Base-by-base conservation (phyloP, 2,113 vertebrate genomes). In the Perca flavescens region DNA sequence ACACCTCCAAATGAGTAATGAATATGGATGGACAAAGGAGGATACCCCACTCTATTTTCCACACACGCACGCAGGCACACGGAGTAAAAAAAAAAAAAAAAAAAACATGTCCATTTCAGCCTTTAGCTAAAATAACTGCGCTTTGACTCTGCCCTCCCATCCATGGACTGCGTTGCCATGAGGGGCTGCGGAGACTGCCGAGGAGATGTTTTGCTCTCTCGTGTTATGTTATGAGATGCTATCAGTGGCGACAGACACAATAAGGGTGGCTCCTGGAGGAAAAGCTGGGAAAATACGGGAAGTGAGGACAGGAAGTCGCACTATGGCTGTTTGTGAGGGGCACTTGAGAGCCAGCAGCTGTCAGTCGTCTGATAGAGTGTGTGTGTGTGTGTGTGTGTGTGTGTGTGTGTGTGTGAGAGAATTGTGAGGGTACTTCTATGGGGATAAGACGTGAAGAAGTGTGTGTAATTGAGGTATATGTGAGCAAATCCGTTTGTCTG, bases 201-300 rank as follows among this genome's bases (percentile, higher is more conserved):
- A 58, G 43, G 74, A 65, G 28, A 53, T 80, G 80, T 88, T 86
- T 77, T 65, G 36, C 71, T 10, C 36, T 43, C 66, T 77, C 0
- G 34, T 84, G 84, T 80, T 89, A 34, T 85, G 85, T 77, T 89
- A 64, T 36, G 66, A 82, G 91, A 91, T 92, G 12, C 34, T 25
- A 91, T 92, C 90, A 65, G 77, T 2, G 62, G 53, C 10, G n/a
- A 82, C 75, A 90, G 88, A 89, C 86, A 88, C 85, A 91, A 91
- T 81, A 89, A 74, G 84, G 82, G 79, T 25, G 71, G 70, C 78
- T 85, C 75, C 79, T 65, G 71, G 15, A 74, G 63, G 53, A 82
- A 65, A 60, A 65, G 74, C 72, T 73, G 77, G 77, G 71, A 82
- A 80, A 86, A 80, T 80, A 86, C 63, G 89, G 90, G 87, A 90